Percentiles rank a stretch among this genome's conserved stretches.
These are phyloP conservation scores for Parauchenoglanis punctatus DNA, from an alignment of 2,797 vertebrate genomes.

Conservation along the genomic window DNA sequence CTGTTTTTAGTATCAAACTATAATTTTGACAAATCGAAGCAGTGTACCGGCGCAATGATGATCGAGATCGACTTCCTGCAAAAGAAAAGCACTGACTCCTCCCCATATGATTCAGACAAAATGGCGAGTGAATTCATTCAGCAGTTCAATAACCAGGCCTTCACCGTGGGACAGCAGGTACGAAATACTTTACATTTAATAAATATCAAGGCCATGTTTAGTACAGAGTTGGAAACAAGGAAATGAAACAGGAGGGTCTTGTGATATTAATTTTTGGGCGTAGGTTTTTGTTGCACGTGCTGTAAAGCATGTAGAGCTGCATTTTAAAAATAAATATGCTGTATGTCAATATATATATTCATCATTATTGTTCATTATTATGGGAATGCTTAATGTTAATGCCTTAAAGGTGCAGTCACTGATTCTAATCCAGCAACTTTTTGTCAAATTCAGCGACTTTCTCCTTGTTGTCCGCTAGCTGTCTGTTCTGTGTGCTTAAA, in stretches of 20 bases:
- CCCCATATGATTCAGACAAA: conserved; percentile 93
- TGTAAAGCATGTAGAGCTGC: neutral
- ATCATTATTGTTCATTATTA: neutral
- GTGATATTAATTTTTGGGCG: neutral
- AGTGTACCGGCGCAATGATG: conserved; percentile 93
- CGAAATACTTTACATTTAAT: neutral
- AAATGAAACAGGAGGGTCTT: neutral
- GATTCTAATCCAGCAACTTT: no score
- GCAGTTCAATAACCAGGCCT: conserved; percentile 94
- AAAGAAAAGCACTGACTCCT: conserved; percentile 93
- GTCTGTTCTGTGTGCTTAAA: no score
- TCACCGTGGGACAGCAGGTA: conserved; percentile 93
- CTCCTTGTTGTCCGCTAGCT: no score
- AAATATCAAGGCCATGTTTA: neutral
- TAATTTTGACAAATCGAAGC: conserved; percentile 92
- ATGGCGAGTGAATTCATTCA: conserved; percentile 97
- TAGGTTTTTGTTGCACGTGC: no score
- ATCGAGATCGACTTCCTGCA: conserved; percentile 97
- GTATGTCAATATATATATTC: no score
- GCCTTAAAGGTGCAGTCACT: neutral
- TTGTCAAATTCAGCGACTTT: no score
- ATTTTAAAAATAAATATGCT: neutral
- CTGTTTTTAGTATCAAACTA: conserved; percentile 81
- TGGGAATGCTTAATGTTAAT: neutral
- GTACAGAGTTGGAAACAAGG: neutral